These are phyloP conservation scores for Pardalotus punctatus DNA, from an alignment of 2,113 vertebrate species.

Conservation along the genomic window DNA sequence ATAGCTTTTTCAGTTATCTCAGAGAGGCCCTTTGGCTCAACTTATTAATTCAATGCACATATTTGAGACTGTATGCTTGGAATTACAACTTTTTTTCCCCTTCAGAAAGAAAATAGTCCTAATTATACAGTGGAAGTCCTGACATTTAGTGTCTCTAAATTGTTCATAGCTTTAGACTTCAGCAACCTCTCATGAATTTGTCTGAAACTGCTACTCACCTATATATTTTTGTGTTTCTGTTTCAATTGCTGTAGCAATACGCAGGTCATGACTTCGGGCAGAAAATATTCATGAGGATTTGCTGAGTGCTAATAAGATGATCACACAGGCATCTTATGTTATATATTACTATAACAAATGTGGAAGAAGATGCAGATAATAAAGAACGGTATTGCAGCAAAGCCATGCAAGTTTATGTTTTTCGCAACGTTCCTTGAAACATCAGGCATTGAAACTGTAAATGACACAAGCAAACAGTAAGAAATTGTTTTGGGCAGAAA, in stretches of 20 bases:
- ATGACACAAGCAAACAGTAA: background rate
- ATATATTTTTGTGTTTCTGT: background rate
- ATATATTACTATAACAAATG: background rate
- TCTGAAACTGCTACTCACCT: background rate
- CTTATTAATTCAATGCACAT: background rate
- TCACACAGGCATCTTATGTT: background rate
- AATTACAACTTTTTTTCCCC: background rate
- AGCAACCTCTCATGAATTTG: background rate
- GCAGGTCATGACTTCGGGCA: background rate
- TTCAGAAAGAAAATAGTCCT: background rate
- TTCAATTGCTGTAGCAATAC: background rate
- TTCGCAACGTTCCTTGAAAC: background rate
- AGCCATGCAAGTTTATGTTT: background rate
- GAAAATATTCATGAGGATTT: background rate
- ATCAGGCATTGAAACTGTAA: background rate
- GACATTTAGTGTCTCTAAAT: background rate
- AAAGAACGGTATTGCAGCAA: background rate
- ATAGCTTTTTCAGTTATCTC: slow-evolving; percentile 10
- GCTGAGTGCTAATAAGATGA: background rate
- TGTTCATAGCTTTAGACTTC: background rate
- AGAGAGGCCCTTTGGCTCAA: background rate
- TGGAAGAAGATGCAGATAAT: background rate
- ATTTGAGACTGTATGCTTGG: background rate
- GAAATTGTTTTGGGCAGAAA: background rate
- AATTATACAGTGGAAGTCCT: background rate